Conservation (phyloP, 2,797 vertebrate genomes). For the Hylomyscus alleni region DNA sequence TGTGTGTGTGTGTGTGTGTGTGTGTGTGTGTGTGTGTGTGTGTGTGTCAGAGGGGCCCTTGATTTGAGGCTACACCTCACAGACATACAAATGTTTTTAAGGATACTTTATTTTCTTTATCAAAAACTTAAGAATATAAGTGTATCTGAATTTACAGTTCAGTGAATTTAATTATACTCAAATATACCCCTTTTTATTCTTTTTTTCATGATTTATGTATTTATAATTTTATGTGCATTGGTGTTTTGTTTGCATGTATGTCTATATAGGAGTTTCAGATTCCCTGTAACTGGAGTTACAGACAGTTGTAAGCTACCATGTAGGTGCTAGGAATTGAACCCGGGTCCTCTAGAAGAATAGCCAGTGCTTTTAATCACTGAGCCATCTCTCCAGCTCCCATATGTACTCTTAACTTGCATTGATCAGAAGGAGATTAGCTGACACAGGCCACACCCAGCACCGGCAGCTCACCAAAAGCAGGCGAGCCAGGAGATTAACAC, state of each 20-base stretch:
- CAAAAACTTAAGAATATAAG: background rate
- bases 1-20: too few relatives aligned
- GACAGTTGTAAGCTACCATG: background rate
- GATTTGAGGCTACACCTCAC: background rate
- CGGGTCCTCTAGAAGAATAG: background rate
- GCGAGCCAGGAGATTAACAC: background rate
- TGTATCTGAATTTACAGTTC: conserved; percentile 34
- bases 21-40: too few relatives aligned
- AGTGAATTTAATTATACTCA: background rate
- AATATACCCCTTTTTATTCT: background rate
- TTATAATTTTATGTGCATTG: background rate
- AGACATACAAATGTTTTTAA: background rate
- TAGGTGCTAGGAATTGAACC: background rate
- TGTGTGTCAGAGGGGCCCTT: background rate
- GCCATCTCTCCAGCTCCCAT: background rate
- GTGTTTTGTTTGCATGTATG: background rate
- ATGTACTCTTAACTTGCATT: background rate
- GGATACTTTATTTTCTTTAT: background rate
- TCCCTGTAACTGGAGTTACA: background rate
- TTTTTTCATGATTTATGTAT: background rate
- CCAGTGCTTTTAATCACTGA: background rate
- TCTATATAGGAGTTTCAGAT: background rate
- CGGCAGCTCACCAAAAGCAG: background rate
- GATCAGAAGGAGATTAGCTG: background rate
- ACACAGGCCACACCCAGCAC: background rate